Percentiles rank a stretch among this genome's conserved stretches.
Evolutionary conservation across 2,113 vertebrate species (phyloP).

Genomic region (Cisticola juncidis): DNA sequence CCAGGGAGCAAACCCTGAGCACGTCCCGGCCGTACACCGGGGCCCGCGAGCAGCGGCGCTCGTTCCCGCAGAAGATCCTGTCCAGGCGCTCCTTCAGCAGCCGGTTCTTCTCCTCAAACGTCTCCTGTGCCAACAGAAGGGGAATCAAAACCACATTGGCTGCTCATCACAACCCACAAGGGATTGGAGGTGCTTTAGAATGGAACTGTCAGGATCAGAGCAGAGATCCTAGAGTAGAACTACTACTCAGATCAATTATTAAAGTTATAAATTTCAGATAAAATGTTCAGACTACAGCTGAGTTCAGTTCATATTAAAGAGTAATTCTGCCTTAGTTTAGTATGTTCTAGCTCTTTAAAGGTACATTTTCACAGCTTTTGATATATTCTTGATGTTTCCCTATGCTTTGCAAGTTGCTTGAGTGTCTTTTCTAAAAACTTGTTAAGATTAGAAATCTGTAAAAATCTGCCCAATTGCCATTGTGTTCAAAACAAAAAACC

Average conservation of each 20-base stretch:
- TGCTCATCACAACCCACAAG: not conserved
- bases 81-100: slow-evolving; percentile 86
- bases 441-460: not conserved
- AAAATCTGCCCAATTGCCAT: not conserved
- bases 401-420: not conserved
- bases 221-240: not conserved
- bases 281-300: not conserved
- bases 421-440: not conserved
- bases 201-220: not conserved
- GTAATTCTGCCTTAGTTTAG: not conserved
- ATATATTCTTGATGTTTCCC: not conserved
- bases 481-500: not conserved
- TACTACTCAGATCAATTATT: not conserved
- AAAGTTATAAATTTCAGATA: not conserved
- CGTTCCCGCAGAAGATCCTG: slow-evolving; percentile 84
- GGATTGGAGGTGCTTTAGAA: not conserved
- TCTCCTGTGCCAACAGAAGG: slow-evolving; percentile 74
- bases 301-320: not conserved
- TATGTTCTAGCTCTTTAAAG: not conserved
- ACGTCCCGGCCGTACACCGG: slow-evolving; percentile 90
- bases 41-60: slow-evolving; percentile 82
- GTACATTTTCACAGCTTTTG: not conserved
- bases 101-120: slow-evolving; percentile 83
- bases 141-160: not conserved
- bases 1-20: slow-evolving; percentile 77